phyloP scores from a whole-genome alignment of 2,888 invertebrate species.

The Aquatica leii region DNA sequence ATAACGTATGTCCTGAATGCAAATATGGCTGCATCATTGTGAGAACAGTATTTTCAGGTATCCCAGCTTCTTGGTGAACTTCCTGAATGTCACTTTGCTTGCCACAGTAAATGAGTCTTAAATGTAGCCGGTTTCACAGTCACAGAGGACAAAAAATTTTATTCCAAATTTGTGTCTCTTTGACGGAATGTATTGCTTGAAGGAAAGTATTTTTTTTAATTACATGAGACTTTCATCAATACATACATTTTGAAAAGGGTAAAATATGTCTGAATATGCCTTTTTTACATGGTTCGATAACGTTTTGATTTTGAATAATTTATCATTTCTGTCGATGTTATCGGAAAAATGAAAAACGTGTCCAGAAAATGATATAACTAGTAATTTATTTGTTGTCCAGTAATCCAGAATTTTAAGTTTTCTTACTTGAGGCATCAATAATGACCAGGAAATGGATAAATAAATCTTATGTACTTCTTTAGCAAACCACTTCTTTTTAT shows the following conservation, averaged over 20 bases:
- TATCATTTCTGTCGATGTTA: no score
- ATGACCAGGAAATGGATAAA: no score
- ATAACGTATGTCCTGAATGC: slow-evolving; percentile 41
- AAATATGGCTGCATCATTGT: slow-evolving; percentile 38
- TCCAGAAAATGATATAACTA: no score
- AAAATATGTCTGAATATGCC: slow-evolving; percentile 19
- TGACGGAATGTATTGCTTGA: slow-evolving; percentile 37
- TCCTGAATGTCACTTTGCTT: slow-evolving; percentile 19
- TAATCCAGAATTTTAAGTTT: no score
- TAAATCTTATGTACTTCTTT: no score
- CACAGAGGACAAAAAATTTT: slow-evolving; percentile 45
- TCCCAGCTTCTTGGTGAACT: slow-evolving; percentile 22
- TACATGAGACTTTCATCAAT: slow-evolving; percentile 40
- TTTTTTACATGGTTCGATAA: no score
- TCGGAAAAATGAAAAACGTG: no score
- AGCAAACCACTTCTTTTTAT: no score
- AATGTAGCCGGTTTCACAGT: slow-evolving; percentile 42
- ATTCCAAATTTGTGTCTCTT: slow-evolving; percentile 41
- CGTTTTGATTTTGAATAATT: no score
- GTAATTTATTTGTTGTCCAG: no score
- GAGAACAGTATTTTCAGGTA: slow-evolving; percentile 38
- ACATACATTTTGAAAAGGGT: slow-evolving; percentile 37
- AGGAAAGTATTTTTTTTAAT: slow-evolving; percentile 34
- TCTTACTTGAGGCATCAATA: no score
- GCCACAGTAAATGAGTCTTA: slow-evolving; percentile 44